Conservation (phyloP, 2,113 vertebrate species). For the Dasyurus viverrinus region DNA sequence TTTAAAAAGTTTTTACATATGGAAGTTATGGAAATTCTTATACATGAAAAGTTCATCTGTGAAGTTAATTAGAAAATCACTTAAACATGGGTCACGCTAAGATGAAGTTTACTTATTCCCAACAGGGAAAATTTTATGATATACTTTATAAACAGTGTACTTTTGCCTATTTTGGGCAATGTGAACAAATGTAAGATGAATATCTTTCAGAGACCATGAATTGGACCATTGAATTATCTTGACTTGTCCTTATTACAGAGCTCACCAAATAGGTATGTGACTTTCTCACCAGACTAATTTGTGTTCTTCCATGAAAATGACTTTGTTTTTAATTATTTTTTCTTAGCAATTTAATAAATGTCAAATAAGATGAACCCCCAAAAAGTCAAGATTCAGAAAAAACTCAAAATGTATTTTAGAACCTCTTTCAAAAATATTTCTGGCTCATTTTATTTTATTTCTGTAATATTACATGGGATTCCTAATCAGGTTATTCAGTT, state of each 20-base stretch:
- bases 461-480: not conserved
- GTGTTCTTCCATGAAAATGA: not conserved
- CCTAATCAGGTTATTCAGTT: not conserved
- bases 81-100: not conserved
- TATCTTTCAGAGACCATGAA: not conserved
- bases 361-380: not conserved
- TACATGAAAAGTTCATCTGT: not conserved
- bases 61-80: not conserved
- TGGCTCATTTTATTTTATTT: not conserved
- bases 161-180: not conserved
- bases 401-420: not conserved
- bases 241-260: not conserved
- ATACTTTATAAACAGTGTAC: not conserved
- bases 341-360: not conserved
- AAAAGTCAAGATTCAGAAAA: not conserved
- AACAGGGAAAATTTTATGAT: not conserved
- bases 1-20: not conserved
- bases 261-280: not conserved
- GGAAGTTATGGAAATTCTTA: not conserved
- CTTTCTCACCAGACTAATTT: not conserved
- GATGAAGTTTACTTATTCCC: not conserved
- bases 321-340: not conserved
- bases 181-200: not conserved
- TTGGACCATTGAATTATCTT: not conserved
- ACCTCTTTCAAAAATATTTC: not conserved